Base-by-base conservation (phyloP, 1,140 invertebrate genomes). In the Megathymus violae region DNA sequence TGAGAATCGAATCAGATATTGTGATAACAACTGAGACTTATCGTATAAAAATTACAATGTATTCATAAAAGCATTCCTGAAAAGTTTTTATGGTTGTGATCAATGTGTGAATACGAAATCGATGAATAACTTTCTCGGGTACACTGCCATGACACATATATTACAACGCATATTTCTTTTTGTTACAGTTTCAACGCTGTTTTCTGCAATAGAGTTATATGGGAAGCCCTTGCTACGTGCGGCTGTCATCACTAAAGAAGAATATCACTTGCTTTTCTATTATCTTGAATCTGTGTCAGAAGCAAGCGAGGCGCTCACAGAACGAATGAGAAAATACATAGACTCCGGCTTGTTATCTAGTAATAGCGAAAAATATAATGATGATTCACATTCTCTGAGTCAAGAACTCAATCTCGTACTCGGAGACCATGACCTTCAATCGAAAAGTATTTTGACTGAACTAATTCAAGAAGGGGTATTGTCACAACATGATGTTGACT, bases 231-330 rank as follows among this genome's bases (percentile, higher is more conserved):
- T 92, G 11, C 65, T 91, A 22, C 79, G 88, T 13, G 89, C 91
- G 22, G 81, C 88, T 51, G 89, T 86, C 5, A 87, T 92, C 31
- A 87, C 82, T 13, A 86, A 88, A 69, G 82, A 88, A 60, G 91
- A 92, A 64, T 91, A 89, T 58, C 85, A 91, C 65, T 71, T 91
- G 48, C 69, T 92, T 4, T 92, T 91, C 63, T 91, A 90, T 64
- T 89, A 90, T 63, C 63, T 92, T 44, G 85, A 91, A 74, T 89
- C 85, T 10, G 85, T 92, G n/a, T 91, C 89, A 9, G 87, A 90
- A 76, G 90, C 88, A 10, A 91, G 89, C 40, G 88, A 86, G 50
- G 83, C 88, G 16, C 76, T 92, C 0, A 88, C 88, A 5, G 80
- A 89, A 64, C 77, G 89, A 17, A 88, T 92, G 83, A 77, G 87